Evolutionary conservation across 2,113 vertebrate genomes (phyloP).

Genomic region (Phyllopteryx taeniolatus): DNA sequence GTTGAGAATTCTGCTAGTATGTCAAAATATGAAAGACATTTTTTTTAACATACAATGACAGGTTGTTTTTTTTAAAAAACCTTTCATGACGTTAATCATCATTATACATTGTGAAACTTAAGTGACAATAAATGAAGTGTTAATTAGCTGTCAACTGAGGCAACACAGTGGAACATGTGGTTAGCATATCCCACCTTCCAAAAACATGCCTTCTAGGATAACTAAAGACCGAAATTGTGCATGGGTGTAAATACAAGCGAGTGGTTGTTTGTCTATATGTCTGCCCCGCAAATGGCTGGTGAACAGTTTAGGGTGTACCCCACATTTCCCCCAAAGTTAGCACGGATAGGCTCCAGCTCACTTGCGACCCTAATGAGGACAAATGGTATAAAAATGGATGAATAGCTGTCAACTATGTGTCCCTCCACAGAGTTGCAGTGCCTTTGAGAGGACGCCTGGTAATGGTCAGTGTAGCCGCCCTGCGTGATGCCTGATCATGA

Average conservation of each 20-base stretch:
- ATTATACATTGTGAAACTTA: no score
- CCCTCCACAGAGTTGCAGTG: constrained; percentile 37
- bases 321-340: background rate
- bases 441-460: constrained; percentile 80
- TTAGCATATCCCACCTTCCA: background rate
- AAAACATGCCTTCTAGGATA: background rate
- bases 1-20: background rate
- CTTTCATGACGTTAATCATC: background rate
- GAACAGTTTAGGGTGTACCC: background rate
- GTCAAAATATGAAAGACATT: background rate
- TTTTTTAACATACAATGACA: background rate
- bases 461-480: constrained; percentile 64
- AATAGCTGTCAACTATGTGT: constrained; percentile 2
- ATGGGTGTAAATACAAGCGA: background rate
- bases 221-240: background rate
- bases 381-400: background rate
- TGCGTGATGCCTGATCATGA: constrained; percentile 99
- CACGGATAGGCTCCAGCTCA: background rate
- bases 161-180: background rate
- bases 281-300: background rate
- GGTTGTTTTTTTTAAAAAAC: background rate
- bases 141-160: background rate
- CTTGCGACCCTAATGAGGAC: background rate
- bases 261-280: background rate
- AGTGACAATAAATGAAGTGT: background rate